Percentiles rank a stretch among this genome's conserved stretches.
These are phyloP conservation scores for Parotia lawesii DNA, from an alignment of 2,113 vertebrate genomes.

Conservation along the genomic window DNA sequence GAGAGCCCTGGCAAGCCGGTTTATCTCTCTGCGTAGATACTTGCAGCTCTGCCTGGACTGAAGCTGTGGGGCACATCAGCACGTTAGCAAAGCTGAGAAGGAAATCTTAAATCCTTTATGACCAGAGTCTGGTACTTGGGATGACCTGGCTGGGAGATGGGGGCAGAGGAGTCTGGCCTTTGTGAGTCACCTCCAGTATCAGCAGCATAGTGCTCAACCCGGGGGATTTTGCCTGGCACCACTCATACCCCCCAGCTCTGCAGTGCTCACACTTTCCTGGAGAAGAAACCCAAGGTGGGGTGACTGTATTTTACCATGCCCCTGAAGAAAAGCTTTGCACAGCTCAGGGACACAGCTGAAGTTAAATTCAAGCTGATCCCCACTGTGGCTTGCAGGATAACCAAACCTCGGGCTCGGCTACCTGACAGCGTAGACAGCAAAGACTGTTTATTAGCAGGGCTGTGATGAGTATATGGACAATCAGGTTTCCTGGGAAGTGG, in stretches of 20 bases:
- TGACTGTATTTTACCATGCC: not conserved
- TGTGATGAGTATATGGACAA: rapidly evolving
- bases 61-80: not conserved
- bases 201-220: rapidly evolving
- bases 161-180: not conserved
- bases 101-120: not conserved
- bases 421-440: not conserved
- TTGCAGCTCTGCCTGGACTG: not conserved
- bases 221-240: not conserved
- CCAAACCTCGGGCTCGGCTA: rapidly evolving
- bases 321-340: not conserved
- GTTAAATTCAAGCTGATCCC: not conserved
- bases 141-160: not conserved
- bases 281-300: not conserved
- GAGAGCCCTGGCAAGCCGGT: not conserved
- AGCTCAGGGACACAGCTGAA: not conserved
- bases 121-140: not conserved
- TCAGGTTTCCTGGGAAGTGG: not conserved
- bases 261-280: not conserved
- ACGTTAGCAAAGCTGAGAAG: not conserved
- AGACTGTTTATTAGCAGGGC: not conserved
- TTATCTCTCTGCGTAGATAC: not conserved
- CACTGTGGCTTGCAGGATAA: not conserved
- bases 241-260: not conserved
- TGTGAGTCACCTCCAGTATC: not conserved